Evolutionary conservation across 1,140 invertebrate species (phyloP), one percentile per base, ranked within the genome.

Genomic region (Diachasma alloeum): DNA sequence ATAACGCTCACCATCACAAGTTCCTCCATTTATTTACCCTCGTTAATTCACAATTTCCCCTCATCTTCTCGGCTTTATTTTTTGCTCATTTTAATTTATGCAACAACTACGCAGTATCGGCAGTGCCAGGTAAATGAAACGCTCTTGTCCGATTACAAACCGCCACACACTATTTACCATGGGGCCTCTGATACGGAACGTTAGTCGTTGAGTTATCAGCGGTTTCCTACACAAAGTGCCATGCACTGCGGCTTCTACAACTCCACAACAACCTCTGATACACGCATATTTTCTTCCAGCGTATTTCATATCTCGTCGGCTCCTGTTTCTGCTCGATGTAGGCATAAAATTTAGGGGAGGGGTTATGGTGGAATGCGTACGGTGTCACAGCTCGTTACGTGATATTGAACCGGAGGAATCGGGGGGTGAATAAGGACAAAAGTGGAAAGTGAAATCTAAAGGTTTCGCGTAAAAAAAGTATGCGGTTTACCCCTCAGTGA

Each of bases 161-260:
- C 31, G 67, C 69, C 68, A 69, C 26, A 68, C 24, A 53, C 74
- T 36, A 37, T 59, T 53, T 15, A 17, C 15, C 31, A 31, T 19
- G 26, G 13, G 13, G 6, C 31, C 24, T n/a, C 24, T 70, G 74
- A 76, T 76, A 76, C 19, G 68, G 48, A 42, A 76, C 48, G 31
- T 71, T 71, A 76, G 46, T 71, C 37, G 48, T 22, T 39, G 66
- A 71, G 67, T 76, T 76, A 76, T 76, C 74, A 76, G 68, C 26
- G 36, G 24, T 36, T 76, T 76, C 68, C n/a, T 67, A 70, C 74
- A 76, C 67, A 71, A 71, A 71, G 68, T 71, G 66, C 66, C 22
- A 31, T 2, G 46, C 19, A 70, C 46, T 13, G 66, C 11, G 26
- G 63, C 63, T 31, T 19, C 48, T 17, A 19, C 48, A 6, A 15